phyloP scores from a whole-genome alignment of 2,113 vertebrate species.

The Polypterus senegalus region DNA sequence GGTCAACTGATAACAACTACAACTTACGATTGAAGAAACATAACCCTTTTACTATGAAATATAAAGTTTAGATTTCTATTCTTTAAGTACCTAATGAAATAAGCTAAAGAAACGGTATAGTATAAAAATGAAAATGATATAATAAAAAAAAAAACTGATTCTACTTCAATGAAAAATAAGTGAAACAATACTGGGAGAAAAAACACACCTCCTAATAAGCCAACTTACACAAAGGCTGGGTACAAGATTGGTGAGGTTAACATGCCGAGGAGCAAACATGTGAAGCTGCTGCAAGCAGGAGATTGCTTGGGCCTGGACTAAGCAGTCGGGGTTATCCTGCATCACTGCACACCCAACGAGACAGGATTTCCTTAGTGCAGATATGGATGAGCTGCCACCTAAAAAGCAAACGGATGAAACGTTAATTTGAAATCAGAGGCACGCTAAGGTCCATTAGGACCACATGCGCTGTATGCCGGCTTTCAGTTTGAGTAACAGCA shows the following conservation, averaged over 20 bases:
- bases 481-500: too few relatives aligned
- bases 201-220: constrained; percentile 2
- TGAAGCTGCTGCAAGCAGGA: constrained; percentile 89
- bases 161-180: too few relatives aligned
- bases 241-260: constrained; percentile 73
- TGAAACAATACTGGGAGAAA: too few relatives aligned
- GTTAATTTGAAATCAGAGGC: not conserved
- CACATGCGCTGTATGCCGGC: too few relatives aligned
- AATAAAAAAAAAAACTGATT: too few relatives aligned
- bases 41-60: too few relatives aligned
- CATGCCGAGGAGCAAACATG: constrained; percentile 80
- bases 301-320: constrained; percentile 77
- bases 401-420: not conserved
- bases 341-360: constrained; percentile 73
- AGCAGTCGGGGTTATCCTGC: constrained; percentile 69
- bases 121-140: too few relatives aligned
- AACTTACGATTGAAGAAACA: too few relatives aligned
- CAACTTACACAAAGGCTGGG: constrained; percentile 80
- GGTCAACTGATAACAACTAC: too few relatives aligned
- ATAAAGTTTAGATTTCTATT: too few relatives aligned
- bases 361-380: constrained; percentile 60
- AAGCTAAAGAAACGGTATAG: too few relatives aligned
- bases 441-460: constrained; percentile 27
- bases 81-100: too few relatives aligned
- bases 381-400: constrained; percentile 51